These are phyloP conservation scores for Hirtodrosophila confusa DNA, from an alignment of 2,888 invertebrate genomes.

Conservation along the genomic window DNA sequence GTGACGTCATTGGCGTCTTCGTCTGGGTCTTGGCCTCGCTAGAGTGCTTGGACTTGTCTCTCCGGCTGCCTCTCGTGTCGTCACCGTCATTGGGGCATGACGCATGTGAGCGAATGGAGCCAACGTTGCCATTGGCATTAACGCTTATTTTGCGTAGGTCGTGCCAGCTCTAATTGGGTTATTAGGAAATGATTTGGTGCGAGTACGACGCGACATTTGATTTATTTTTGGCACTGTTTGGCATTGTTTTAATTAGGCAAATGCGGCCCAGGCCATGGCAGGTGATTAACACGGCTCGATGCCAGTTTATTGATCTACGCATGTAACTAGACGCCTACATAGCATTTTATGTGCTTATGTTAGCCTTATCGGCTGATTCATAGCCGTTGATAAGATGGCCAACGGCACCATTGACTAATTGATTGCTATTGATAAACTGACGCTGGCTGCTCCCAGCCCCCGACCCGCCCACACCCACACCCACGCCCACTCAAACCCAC, in stretches of 20 bases:
- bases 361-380: conserved; percentile 54
- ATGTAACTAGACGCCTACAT: conserved; percentile 44
- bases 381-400: conserved; percentile 29
- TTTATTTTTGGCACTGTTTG: conserved; percentile 62
- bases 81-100: conserved; percentile 49
- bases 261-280: conserved; percentile 14
- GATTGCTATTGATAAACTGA: conserved; percentile 43
- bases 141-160: conserved; percentile 36
- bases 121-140: conserved; percentile 4
- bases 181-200: conserved; percentile 69
- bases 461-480: not conserved
- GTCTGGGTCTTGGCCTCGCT: not conserved
- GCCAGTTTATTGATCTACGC: conserved; percentile 49
- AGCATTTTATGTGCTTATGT: conserved; percentile 11
- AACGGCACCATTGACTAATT: conserved; percentile 53
- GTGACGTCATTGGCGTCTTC: conserved; percentile 55
- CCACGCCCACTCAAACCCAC: not conserved
- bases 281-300: conserved; percentile 51
- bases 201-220: conserved; percentile 40
- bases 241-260: conserved; percentile 64
- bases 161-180: conserved; percentile 69
- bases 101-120: conserved; percentile 47
- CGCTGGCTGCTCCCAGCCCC: not conserved
- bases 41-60: not conserved
- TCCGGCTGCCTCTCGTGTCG: conserved; percentile 23